These are phyloP conservation scores for Bradysia coprophila DNA, from an alignment of 1,140 invertebrate genomes.

Conservation along the genomic window DNA sequence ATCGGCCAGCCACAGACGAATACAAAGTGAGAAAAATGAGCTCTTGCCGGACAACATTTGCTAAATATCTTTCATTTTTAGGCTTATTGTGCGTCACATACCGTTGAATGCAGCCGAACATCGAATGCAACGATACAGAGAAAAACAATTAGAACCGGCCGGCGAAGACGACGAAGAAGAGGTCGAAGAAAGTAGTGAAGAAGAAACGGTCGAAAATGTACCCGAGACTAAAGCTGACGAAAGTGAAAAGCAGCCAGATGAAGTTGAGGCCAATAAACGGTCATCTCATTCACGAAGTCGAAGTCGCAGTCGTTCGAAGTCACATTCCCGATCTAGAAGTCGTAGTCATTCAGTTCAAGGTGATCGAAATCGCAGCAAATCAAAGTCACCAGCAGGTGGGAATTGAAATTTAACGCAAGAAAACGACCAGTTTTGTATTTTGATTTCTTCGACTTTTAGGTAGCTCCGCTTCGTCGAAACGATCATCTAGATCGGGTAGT, in stretches of 20 bases:
- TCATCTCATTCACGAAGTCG: constrained; percentile 17
- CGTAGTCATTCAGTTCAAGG: constrained; percentile 6
- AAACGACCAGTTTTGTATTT: not conserved
- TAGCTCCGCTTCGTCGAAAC: no score
- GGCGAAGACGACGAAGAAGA: constrained; percentile 61
- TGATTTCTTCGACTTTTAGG: not conserved
- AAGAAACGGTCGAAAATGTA: constrained; percentile 49
- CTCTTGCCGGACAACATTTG: no score
- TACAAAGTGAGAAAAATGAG: constrained; percentile 45
- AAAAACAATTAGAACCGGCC: constrained; percentile 74
- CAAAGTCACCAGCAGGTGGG: not conserved
- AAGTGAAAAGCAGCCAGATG: constrained; percentile 20
- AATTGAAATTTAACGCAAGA: not conserved
- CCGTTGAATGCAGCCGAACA: constrained; percentile 73
- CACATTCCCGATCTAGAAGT: constrained; percentile 14
- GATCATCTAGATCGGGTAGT: constrained; percentile 7
- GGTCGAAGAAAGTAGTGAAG: constrained; percentile 36
- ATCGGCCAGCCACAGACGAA: constrained; percentile 37
- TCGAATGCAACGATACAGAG: constrained; percentile 65
- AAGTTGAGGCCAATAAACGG: constrained; percentile 14
- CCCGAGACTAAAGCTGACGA: constrained; percentile 21
- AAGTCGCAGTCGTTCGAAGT: constrained; percentile 3
- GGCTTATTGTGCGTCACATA: constrained; percentile 65
- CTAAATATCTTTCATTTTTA: no score
- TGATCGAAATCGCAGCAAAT: not conserved